Evolutionary conservation across 2,888 invertebrate genomes (phyloP), one percentile per base, ranked within the genome.

Genomic region (Agrilus cyanescens): DNA sequence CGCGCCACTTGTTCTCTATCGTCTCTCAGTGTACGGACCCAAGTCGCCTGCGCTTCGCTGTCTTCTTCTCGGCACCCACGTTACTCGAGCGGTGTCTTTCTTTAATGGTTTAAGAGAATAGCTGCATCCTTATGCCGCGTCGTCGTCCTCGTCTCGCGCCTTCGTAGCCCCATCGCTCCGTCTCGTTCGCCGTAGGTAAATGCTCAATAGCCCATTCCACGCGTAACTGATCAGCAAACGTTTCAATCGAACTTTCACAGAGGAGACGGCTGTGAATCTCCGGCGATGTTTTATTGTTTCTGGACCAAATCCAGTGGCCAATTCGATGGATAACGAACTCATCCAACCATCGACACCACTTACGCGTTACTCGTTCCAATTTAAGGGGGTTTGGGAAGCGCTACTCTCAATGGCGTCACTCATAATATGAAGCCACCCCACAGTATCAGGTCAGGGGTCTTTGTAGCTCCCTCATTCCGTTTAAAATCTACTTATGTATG

Each of bases 141-240:
- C 34, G 15, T 42, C 37, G 35, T 43, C 41, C 45, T 44, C 34
- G 31, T 46, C 30, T 37, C 16, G 30, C 39, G 12, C 38, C 20
- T 18, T 10, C 12, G 18, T 15, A 32, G 20, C 16, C 8, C 32
- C n/a, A 12, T 18, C 25, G 20, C 15, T 33, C 31, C 15, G 38
- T 46, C 42, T 38, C 35, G 33, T 35, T 48, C 31, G 31, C 15
- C 41, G 38, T 47, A 49, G 49, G 50, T 51, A 49, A 44, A 46
- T 46, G 41, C 46, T 49, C 47, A 44, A 46, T 48, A 47, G 46
- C 51, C 48, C 45, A 50, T 48, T 50, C 51, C 49, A 46, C 45
- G 53, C 53, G 51, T 53, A 53, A 53, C 50, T 53, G 53, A 50
- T 50, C 53, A 50, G 53, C 53, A 50, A 53, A 53, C 47, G 49